Evolutionary conservation across 2,888 invertebrate genomes (phyloP).

Genomic region (Hylaea fasciaria): DNA sequence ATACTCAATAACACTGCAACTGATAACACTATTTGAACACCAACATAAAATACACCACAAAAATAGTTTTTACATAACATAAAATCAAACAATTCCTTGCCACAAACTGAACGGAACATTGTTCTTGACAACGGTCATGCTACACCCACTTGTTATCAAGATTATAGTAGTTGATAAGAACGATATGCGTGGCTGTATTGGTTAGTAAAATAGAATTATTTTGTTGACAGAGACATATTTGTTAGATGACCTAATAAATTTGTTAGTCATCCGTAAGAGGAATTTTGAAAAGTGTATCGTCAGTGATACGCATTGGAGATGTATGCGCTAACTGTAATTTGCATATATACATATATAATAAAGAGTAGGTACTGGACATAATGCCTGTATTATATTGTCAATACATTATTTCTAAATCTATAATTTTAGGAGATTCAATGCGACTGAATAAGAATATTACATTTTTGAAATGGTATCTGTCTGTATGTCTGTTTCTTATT

Average conservation of each 20-base stretch:
- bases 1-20: constrained; percentile 1
- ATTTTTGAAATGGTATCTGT: no score
- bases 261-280: no score
- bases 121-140: constrained; percentile 12
- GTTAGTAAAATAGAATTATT: constrained; percentile 14
- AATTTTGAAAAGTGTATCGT: no score
- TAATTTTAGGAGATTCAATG: no score
- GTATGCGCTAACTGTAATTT: no score
- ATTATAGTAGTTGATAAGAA: constrained; percentile 38
- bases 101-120: constrained; percentile 4
- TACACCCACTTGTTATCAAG: constrained; percentile 44
- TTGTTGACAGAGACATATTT: constrained; percentile 19
- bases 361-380: no score
- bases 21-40: constrained; percentile 4
- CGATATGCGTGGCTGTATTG: constrained; percentile 6
- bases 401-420: no score
- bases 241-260: neutral
- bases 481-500: no score
- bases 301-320: no score
- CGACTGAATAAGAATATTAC: no score
- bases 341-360: no score
- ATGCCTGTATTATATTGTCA: no score
- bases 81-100: constrained; percentile 7
- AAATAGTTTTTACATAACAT: constrained; percentile 3
- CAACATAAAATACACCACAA: constrained; percentile 2